phyloP scores from a whole-genome alignment of 2,888 invertebrate species.

The Eupithecia tripunctaria region DNA sequence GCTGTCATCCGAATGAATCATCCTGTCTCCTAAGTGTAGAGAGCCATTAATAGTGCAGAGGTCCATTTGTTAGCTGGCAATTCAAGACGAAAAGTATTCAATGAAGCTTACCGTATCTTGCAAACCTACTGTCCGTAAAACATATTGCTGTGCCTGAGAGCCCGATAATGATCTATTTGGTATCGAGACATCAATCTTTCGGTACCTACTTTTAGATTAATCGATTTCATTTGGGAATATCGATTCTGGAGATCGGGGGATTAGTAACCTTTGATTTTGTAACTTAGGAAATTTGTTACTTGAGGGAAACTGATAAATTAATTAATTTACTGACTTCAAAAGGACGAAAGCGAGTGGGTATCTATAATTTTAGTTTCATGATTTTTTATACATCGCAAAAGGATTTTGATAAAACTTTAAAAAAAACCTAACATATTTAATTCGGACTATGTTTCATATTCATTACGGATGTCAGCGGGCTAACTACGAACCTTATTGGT shows the following conservation, averaged over 20 bases:
- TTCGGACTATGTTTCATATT: no score
- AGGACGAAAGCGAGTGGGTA: not conserved
- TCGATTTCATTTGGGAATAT: slow-evolving; percentile 39
- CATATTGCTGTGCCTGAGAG: slow-evolving; percentile 13
- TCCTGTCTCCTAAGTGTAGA: no score
- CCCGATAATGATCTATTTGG: slow-evolving; percentile 61
- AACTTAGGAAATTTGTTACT: not conserved
- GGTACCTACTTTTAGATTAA: slow-evolving; percentile 50
- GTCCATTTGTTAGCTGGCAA: no score
- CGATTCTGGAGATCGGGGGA: slow-evolving; percentile 38
- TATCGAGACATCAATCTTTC: slow-evolving; percentile 64
- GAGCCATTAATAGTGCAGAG: no score
- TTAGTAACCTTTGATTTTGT: slow-evolving; percentile 25
- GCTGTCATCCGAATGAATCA: no score
- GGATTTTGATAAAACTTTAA: not conserved
- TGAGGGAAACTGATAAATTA: not conserved
- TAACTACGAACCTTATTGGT: no score
- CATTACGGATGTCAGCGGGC: no score
- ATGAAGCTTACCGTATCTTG: not conserved
- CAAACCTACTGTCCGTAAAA: slow-evolving; percentile 17
- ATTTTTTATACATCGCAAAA: not conserved
- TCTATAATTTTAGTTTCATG: not conserved
- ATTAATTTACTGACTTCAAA: not conserved
- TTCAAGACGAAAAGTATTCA: no score
- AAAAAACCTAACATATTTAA: no score